Percentiles rank a stretch among this genome's conserved stretches.
Evolutionary conservation across 2,888 invertebrate genomes (phyloP).

Genomic region (Ochropleura leucogaster): DNA sequence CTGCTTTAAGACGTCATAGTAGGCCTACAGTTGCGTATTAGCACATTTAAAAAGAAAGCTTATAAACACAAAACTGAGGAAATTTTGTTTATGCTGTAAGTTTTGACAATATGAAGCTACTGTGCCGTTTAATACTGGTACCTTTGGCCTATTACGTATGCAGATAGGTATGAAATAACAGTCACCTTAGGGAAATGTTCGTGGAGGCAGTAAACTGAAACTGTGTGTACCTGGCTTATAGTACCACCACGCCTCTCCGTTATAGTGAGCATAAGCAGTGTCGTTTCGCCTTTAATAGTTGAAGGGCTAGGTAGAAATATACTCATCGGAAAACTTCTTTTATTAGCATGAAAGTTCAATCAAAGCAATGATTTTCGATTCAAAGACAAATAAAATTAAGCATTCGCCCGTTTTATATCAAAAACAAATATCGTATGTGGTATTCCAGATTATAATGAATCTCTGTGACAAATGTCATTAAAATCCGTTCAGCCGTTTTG

Average conservation of each 20-base stretch:
- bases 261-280: background rate
- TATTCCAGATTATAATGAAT: too few relatives aligned
- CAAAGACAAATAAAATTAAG: background rate
- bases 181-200: constrained; percentile 44
- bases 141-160: constrained; percentile 19
- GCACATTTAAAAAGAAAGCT: background rate
- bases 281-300: background rate
- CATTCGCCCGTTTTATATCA: too few relatives aligned
- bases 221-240: constrained; percentile 34
- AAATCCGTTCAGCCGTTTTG: too few relatives aligned
- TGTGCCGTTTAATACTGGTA: background rate
- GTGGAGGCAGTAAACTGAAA: constrained; percentile 28
- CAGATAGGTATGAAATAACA: constrained; percentile 34
- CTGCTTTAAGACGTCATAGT: too few relatives aligned
- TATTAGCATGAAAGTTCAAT: background rate
- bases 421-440: too few relatives aligned
- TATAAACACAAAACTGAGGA: background rate
- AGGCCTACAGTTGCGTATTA: too few relatives aligned
- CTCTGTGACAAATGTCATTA: too few relatives aligned
- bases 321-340: background rate
- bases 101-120: background rate
- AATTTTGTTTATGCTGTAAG: background rate
- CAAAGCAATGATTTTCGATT: background rate
- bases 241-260: constrained; percentile 22
- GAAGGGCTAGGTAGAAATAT: constrained; percentile 1